Evolutionary conservation across 2,113 vertebrate genomes (phyloP), one percentile per base, ranked within the genome.

Genomic region (Embiotoca jacksoni): DNA sequence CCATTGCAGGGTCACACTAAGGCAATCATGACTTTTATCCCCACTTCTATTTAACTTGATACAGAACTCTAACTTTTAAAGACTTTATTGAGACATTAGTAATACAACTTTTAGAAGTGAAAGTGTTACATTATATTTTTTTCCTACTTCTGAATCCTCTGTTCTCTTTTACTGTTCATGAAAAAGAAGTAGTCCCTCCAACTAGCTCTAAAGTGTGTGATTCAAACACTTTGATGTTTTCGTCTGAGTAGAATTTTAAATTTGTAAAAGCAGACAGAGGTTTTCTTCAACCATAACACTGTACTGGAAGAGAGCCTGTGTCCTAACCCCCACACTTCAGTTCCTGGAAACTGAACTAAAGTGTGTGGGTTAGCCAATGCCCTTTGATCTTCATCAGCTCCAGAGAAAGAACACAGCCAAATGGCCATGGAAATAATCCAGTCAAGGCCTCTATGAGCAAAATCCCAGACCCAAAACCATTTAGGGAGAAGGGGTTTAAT

Each of bases 271-370:
- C 59, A 65, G 60, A 13, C 59, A 77, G 10, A 55, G 32, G 16
- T 66, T 73, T 70, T 57, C 49, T 37, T 14, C 15, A 47, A 23
- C 7, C 9, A 46, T 16, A 44, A 2, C 30, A 46, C 36, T 67
- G 47, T 39, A 11, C 1, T 2, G 32, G 10, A 13, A 68, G 33
- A 67, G 30, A 47, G 16, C 33, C 31, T 52, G 8, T 54, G 36
- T 41, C 23, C 14, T 69, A 46, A 56, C n/a, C 32, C 46, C 46
- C 39, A 70, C 35, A 10, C 55, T 72, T 65, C 37, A 41, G 63
- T 83, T 86, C 80, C 56, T 74, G 61, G 80, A 86, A 89, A 69
- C 33, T 79, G 59, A 86, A 87, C 70, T 50, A 35, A 66, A 70
- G 39, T 35, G 69, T 53, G 32, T 33, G 55, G 58, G 56, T 35